phyloP scores from a whole-genome alignment of 2,888 invertebrate species.

The Orchesellides sinensis region DNA sequence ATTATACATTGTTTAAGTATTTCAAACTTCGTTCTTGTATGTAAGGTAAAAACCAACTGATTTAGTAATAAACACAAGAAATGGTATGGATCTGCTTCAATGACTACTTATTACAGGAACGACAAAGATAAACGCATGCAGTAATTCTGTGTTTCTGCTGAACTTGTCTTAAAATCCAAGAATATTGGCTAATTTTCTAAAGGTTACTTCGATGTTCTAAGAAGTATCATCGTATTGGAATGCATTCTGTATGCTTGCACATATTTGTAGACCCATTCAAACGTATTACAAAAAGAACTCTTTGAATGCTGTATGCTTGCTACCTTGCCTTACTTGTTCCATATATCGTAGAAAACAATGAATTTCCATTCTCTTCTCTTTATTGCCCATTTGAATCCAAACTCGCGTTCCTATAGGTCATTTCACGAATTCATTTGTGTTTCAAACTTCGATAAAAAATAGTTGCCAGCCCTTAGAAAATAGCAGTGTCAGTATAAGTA shows the following conservation, averaged over 20 bases:
- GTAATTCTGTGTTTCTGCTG: neutral
- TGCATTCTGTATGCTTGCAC: neutral
- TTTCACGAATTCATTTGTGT: constrained; percentile 3
- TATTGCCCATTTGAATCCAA: constrained; percentile 21
- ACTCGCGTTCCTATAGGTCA: neutral
- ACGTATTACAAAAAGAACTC: neutral
- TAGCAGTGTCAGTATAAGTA: neutral
- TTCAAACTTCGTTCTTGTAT: too few species aligned
- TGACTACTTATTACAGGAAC: neutral
- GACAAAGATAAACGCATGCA: neutral
- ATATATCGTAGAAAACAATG: constrained; percentile 6
- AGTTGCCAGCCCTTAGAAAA: neutral
- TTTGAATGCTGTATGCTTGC: neutral
- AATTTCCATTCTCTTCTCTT: constrained; percentile 16
- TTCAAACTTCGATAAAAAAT: neutral
- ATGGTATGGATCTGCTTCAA: constrained; percentile 4
- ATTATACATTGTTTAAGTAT: too few species aligned
- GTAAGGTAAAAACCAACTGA: constrained; percentile 10
- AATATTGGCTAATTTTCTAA: constrained; percentile 18
- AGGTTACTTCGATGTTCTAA: neutral
- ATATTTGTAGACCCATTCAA: neutral
- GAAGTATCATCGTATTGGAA: neutral
- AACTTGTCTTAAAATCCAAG: neutral
- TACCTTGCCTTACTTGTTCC: neutral
- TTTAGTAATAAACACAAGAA: constrained; percentile 20